Evolutionary conservation across 1,140 invertebrate genomes (phyloP), one percentile per base, ranked within the genome.

Genomic region (Calephelis nemesis): DNA sequence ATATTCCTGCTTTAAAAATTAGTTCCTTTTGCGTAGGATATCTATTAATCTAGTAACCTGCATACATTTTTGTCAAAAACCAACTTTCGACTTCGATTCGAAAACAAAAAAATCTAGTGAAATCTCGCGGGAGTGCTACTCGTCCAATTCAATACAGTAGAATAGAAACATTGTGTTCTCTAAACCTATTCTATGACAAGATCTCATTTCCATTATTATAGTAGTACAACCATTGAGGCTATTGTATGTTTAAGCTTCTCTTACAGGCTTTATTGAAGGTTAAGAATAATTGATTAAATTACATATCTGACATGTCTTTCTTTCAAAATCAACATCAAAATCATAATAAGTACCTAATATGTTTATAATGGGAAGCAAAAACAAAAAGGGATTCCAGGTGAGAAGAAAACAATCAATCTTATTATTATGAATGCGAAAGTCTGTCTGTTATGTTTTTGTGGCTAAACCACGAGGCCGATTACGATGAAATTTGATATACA

Each of bases 91-190:
- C 4, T 30, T 30, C 2, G 30, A 30, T 30, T 58, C 42, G 52
- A 67, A 62, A 60, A 73, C 72, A 73, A 79, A 77, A n/a, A n/a
- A n/a, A n/a, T n/a, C n/a, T n/a, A 76, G 76, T 19, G 15, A 19
- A 75, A 79, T 77, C 65, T 68, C 42, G 8, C 7, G 42, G 42
- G 30, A 30, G 2, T 45, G 19, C 19, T 47, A 47, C 68, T 54
- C 19, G 58, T 66, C 63, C 58, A 70, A 65, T 65, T 66, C 67
- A 72, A 72, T 67, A 67, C 50, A 72, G 69, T 67, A 68, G 47
- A 70, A 70, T 66, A 40, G 52, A 69, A 69, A 67, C 64, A 67
- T 68, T 73, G 52, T 69, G 69, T 68, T 50, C 58, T 52, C 50
- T 69, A 60, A 54, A 19, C 19, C 52, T 69, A 67, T 52, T 62